Conservation (phyloP, 2,797 vertebrate species). For the Poeciliopsis gracilis region DNA sequence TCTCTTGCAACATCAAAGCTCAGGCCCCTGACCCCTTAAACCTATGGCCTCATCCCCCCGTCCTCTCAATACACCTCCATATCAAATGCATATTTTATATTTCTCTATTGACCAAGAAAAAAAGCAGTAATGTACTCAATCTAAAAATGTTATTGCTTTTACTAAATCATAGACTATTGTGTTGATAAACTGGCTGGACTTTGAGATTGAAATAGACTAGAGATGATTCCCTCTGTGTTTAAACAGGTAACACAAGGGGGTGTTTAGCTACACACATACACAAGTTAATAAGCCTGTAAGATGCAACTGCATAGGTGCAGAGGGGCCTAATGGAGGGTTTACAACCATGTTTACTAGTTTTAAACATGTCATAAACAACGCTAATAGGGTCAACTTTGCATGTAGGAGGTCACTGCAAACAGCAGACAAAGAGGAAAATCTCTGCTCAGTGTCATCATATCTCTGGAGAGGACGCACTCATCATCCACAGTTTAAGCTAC, state of each 20-base stretch:
- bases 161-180: slow-evolving; percentile 68
- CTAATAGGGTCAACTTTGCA: slow-evolving; percentile 76
- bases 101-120: slow-evolving; percentile 60
- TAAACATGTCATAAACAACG: slow-evolving; percentile 78
- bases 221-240: slow-evolving; percentile 23
- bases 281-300: slow-evolving; percentile 16
- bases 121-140: slow-evolving; percentile 44
- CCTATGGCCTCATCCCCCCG: slow-evolving; percentile 45
- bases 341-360: slow-evolving; percentile 71
- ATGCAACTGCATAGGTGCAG: slow-evolving; percentile 29
- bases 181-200: slow-evolving; percentile 50
- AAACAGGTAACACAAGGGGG: slow-evolving; percentile 29
- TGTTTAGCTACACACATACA: slow-evolving; percentile 19
- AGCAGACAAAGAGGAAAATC: slow-evolving; percentile 45
- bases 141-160: slow-evolving; percentile 62
- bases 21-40: slow-evolving; percentile 60
- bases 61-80: slow-evolving; percentile 46
- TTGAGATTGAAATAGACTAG: slow-evolving; percentile 48
- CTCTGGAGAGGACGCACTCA: slow-evolving; percentile 61
- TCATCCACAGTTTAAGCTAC: slow-evolving; percentile 45
- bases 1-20: slow-evolving; percentile 62
- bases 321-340: slow-evolving; percentile 75
- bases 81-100: slow-evolving; percentile 79
- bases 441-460: slow-evolving; percentile 54
- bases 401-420: slow-evolving; percentile 73